Evolutionary conservation across 2,113 vertebrate species (phyloP).

Genomic region (Dasyurus viverrinus): DNA sequence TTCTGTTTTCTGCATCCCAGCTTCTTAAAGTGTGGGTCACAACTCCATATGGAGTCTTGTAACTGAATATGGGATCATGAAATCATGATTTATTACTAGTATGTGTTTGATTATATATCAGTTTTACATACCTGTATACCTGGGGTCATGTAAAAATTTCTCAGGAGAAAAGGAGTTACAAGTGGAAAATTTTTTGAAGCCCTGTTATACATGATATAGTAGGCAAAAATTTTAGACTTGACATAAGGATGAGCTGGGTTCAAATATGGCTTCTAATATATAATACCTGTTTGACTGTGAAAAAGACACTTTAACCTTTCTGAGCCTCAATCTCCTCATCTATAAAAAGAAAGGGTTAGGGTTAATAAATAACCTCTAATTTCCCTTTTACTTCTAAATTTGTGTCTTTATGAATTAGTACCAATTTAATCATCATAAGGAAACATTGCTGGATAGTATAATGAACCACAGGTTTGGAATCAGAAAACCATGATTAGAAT

Average conservation of each 20-base stretch:
- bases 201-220: not conserved
- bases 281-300: not conserved
- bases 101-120: no score
- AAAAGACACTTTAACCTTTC: not conserved
- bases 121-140: no score
- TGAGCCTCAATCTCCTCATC: not conserved
- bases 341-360: not conserved
- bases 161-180: no score
- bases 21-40: no score
- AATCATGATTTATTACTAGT: no score
- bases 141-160: no score
- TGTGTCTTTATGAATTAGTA: not conserved
- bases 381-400: not conserved
- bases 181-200: no score
- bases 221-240: not conserved
- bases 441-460: not conserved
- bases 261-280: not conserved
- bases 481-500: not conserved
- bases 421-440: not conserved
- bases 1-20: not conserved
- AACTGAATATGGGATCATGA: no score
- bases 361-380: not conserved
- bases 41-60: no score
- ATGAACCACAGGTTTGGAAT: not conserved
- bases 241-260: not conserved